These are phyloP conservation scores for Scomber scombrus DNA, from an alignment of 2,113 vertebrate species.

Conservation along the genomic window DNA sequence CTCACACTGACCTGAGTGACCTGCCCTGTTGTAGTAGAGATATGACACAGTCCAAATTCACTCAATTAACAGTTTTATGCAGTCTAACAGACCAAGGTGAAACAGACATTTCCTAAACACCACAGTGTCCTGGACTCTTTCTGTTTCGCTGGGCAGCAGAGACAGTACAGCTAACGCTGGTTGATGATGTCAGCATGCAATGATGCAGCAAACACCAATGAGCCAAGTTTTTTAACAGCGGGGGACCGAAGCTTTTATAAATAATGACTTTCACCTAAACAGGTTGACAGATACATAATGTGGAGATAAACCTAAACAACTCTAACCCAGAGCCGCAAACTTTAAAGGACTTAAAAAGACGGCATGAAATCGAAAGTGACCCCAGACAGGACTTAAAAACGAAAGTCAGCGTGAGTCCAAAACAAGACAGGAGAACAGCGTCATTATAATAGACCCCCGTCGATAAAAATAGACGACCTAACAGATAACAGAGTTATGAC, in stretches of 20 bases:
- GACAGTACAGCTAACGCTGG: slow-evolving; percentile 20
- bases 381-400: slow-evolving; percentile 39
- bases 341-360: neutral
- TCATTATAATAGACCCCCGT: neutral
- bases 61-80: neutral
- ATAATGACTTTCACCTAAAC: slow-evolving; percentile 9
- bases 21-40: neutral
- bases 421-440: neutral
- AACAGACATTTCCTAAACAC: neutral
- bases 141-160: slow-evolving; percentile 6
- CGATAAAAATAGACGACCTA: neutral
- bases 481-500: neutral
- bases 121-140: neutral
- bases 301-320: neutral
- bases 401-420: slow-evolving; percentile 57
- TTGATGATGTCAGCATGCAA: slow-evolving; percentile 73
- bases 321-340: neutral
- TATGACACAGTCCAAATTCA: neutral
- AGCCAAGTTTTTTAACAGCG: slow-evolving; percentile 50
- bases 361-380: slow-evolving; percentile 34
- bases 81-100: neutral
- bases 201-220: slow-evolving; percentile 76
- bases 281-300: neutral
- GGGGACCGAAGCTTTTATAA: neutral
- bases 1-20: neutral